Percentiles rank a stretch among this genome's conserved stretches.
These are phyloP conservation scores for Acromyrmex heyeri DNA, from an alignment of 1,140 invertebrate species.

Conservation along the genomic window DNA sequence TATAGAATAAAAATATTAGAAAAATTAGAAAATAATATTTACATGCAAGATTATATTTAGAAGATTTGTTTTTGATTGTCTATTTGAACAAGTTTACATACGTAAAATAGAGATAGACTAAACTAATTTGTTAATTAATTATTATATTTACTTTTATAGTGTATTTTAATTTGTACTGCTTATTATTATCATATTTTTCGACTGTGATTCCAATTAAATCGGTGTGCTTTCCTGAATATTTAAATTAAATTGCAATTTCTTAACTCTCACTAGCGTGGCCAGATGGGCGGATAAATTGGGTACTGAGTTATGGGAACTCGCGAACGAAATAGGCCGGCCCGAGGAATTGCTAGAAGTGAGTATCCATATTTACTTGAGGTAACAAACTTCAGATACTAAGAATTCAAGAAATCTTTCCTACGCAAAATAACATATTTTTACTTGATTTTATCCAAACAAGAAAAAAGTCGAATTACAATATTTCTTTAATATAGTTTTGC, in stretches of 20 bases:
- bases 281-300: slow-evolving; percentile 89
- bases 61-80: background rate
- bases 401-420: background rate
- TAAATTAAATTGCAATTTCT: background rate
- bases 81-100: background rate
- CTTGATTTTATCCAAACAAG: background rate
- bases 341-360: slow-evolving; percentile 88
- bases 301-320: slow-evolving; percentile 88
- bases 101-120: background rate
- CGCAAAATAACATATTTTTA: background rate
- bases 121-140: slow-evolving; percentile 1
- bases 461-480: background rate
- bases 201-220: background rate
- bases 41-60: background rate
- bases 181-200: background rate
- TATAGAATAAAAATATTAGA: background rate
- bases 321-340: slow-evolving; percentile 88
- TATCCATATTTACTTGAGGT: slow-evolving; percentile 36
- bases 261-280: slow-evolving; percentile 85
- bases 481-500: background rate
- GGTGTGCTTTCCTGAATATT: background rate
- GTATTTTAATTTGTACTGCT: slow-evolving; percentile 10
- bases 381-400: background rate
- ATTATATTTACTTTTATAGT: background rate
- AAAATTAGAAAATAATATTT: background rate